Conservation (phyloP, 2,888 invertebrate species). For the Blastobasis adustella region DNA sequence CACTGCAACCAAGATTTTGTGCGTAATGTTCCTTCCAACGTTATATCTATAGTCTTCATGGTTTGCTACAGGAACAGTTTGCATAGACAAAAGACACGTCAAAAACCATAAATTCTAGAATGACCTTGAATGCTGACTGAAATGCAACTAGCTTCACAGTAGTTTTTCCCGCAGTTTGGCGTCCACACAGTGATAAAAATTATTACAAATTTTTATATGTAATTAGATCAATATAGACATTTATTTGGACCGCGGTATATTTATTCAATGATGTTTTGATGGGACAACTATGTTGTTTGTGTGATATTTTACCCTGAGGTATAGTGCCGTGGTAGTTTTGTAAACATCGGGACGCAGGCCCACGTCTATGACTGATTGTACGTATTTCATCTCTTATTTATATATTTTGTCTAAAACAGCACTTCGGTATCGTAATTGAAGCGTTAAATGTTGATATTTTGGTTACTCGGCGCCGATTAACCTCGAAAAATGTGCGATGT, state of each 20-base stretch:
- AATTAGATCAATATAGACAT: constrained; percentile 51
- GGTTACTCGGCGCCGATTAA: constrained; percentile 31
- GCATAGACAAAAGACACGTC: constrained; percentile 21
- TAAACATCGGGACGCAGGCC: constrained; percentile 70
- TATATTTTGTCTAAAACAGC: constrained; percentile 33
- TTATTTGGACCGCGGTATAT: constrained; percentile 34
- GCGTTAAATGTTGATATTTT: constrained; percentile 26
- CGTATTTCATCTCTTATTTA: constrained; percentile 58
- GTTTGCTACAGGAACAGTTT: neutral
- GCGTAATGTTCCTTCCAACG: too few relatives aligned
- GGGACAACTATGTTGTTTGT: constrained; percentile 49
- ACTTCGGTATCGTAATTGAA: constrained; percentile 21
- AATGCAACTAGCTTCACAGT: constrained; percentile 58
- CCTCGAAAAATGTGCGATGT: constrained; percentile 42
- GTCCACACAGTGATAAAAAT: constrained; percentile 64
- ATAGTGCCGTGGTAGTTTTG: constrained; percentile 57
- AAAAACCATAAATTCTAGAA: constrained; percentile 35
- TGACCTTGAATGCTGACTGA: constrained; percentile 47
- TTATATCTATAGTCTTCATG: neutral
- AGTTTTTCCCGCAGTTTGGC: constrained; percentile 75
- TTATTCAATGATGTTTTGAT: constrained; percentile 46
- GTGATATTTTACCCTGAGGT: constrained; percentile 48
- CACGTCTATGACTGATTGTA: constrained; percentile 74
- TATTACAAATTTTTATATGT: constrained; percentile 57
- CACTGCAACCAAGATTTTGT: too few relatives aligned